A percentile compares a stretch with the other conserved stretches of the same genome.
Conservation (phyloP, 2,888 invertebrate species). For the Drosophila ustulata region DNA sequence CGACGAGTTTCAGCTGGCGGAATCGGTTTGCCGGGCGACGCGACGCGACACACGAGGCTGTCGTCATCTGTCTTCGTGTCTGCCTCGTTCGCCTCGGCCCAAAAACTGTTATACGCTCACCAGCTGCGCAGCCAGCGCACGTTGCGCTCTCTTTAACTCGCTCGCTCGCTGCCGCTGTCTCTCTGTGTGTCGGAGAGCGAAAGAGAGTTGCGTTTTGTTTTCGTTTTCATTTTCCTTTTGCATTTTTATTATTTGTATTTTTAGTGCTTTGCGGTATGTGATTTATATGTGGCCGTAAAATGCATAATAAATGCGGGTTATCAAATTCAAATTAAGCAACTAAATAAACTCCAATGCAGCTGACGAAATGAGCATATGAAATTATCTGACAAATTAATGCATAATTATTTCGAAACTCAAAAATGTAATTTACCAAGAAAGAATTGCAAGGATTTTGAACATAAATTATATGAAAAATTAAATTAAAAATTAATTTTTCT, state of each 20-base stretch:
- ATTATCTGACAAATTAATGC: neutral
- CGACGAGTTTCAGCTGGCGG: conserved; percentile 63
- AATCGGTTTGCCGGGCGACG: conserved; percentile 34
- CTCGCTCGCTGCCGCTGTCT: neutral
- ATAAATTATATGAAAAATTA: too few species aligned
- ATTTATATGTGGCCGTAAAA: conserved; percentile 58
- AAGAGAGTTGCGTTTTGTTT: conserved; percentile 23
- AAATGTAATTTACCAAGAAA: too few species aligned
- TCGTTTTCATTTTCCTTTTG: conserved; percentile 48
- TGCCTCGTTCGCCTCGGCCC: conserved; percentile 6
- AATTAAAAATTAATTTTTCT: too few species aligned
- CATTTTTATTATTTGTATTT: conserved; percentile 41
- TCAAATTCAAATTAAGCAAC: conserved; percentile 56
- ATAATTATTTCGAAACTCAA: too few species aligned
- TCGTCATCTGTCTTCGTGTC: conserved; percentile 26
- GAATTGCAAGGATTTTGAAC: too few species aligned
- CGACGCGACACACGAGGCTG: conserved; percentile 16
- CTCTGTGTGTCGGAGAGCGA: conserved; percentile 1
- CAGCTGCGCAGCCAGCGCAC: conserved; percentile 16
- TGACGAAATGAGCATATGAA: neutral
- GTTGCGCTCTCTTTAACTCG: neutral
- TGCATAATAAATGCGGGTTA: conserved; percentile 55
- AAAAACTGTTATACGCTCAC: conserved; percentile 61
- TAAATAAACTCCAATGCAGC: conserved; percentile 13
- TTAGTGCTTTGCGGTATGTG: conserved; percentile 58